These are phyloP conservation scores for Habropoda laboriosa DNA, from an alignment of 1,140 invertebrate genomes.

Conservation along the genomic window DNA sequence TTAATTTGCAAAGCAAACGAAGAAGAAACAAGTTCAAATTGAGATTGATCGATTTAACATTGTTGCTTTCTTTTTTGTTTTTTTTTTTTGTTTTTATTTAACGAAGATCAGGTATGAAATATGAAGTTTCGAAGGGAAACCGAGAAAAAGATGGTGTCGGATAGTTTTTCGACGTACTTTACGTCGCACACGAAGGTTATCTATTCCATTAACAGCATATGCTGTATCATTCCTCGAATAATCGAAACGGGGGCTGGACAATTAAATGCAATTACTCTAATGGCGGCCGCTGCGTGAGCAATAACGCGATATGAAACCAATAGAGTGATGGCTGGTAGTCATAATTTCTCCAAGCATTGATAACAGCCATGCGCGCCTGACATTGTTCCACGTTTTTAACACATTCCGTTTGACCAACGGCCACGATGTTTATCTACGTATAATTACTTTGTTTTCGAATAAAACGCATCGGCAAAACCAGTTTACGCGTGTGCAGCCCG, in stretches of 20 bases:
- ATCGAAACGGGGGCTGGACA: conserved; percentile 51
- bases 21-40: too few relatives aligned
- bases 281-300: conserved; percentile 34
- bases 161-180: conserved; percentile 3
- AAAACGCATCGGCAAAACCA: conserved; percentile 34
- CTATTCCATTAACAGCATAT: conserved; percentile 30
- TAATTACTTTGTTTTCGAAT: conserved; percentile 52
- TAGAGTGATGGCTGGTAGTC: conserved; percentile 20
- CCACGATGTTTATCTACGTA: conserved; percentile 33
- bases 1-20: too few relatives aligned
- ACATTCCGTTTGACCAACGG: conserved; percentile 32
- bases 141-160: too few relatives aligned
- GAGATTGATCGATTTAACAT: neutral
- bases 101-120: neutral
- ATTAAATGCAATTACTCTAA: conserved; percentile 60
- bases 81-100: neutral
- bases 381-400: conserved; percentile 34
- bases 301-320: conserved; percentile 53
- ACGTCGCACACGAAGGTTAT: conserved; percentile 8
- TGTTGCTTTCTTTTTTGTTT: neutral
- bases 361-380: conserved; percentile 9
- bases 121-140: too few relatives aligned
- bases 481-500: conserved; percentile 9
- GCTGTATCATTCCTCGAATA: conserved; percentile 47
- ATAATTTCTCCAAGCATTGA: conserved; percentile 36